phyloP scores from a whole-genome alignment of 2,888 invertebrate species.

The Macaria notata region DNA sequence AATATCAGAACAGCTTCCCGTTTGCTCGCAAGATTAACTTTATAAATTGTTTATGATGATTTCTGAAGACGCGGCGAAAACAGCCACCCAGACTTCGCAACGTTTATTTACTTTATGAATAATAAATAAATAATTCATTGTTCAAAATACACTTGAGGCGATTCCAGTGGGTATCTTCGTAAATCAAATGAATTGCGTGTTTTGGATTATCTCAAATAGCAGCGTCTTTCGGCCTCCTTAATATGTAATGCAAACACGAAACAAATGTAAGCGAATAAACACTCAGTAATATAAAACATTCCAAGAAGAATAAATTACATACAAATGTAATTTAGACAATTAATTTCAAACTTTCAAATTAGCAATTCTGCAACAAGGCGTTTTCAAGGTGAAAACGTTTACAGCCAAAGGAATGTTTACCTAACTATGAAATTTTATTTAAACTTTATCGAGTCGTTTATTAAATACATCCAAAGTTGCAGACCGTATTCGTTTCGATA shows the following conservation, averaged over 20 bases:
- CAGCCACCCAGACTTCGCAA: slow-evolving; percentile 11
- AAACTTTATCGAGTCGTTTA: no score
- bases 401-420: not conserved
- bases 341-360: not conserved
- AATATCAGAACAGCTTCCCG: slow-evolving; percentile 8
- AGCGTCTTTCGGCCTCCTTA: not conserved
- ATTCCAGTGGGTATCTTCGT: slow-evolving; percentile 2
- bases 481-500: no score
- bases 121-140: slow-evolving; percentile 22
- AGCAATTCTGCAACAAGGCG: not conserved
- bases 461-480: no score
- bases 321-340: not conserved
- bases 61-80: slow-evolving; percentile 13
- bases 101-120: slow-evolving; percentile 20
- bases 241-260: not conserved
- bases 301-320: not conserved
- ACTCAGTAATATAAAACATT: not conserved
- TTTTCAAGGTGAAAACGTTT: not conserved
- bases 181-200: slow-evolving; percentile 9
- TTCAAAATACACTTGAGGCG: slow-evolving; percentile 10
- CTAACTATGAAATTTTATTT: no score
- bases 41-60: slow-evolving; percentile 24
- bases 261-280: no score
- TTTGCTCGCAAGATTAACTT: slow-evolving; percentile 21
- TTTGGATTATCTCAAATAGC: not conserved